Base-by-base conservation (phyloP, 2,113 vertebrate genomes). In the Lagenorhynchus albirostris region DNA sequence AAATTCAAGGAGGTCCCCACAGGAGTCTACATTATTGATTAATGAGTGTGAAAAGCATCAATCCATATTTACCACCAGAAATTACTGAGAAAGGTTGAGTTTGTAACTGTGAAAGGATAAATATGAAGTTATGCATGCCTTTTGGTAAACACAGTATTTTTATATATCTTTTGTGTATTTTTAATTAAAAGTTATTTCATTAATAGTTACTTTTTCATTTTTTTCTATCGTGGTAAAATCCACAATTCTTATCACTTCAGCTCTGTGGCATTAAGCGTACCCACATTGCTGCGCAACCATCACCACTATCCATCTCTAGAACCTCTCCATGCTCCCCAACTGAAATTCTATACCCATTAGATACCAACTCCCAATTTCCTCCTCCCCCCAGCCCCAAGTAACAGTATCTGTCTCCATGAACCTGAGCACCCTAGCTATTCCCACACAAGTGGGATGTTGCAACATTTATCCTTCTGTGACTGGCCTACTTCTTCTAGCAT, bases 351-450 rank as follows among this genome's bases (percentile, higher is more conserved):
- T 55, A 3, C 12, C 25, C n/a, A 3, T 36, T 77, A 41, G 31
- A 50, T 25, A 62, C 2, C 26, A 71, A 8, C 1, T 71, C 4
- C 1, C 33, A 26, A 25, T n/a, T 77, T 15, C 23, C 3, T 50
- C 73, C 44, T 47, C 5, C 2, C 6, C 21, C 11, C 2, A 53
- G 3, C 1, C 6, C 47, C 36, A 11, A 3, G 6, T 25, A 82
- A 76, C 21, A 62, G 15, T 10, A 4, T 29, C 36, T 80, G 25
- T 47, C n/a, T 60, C 67, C 36, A 15, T 25, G n/a, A 94, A 86
- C 63, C 23, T 80, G 3, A 73, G 12, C 36, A 73, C 4, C 13
- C 33, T 44, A 68, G 50, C n/a, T 29, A 68, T 8, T 31, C 33
- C 0, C 9, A 25, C 23, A 15, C 47, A 65, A 89, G 31, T 65